phyloP scores from a whole-genome alignment of 2,888 invertebrate species.

The Lydus trimaculatus region DNA sequence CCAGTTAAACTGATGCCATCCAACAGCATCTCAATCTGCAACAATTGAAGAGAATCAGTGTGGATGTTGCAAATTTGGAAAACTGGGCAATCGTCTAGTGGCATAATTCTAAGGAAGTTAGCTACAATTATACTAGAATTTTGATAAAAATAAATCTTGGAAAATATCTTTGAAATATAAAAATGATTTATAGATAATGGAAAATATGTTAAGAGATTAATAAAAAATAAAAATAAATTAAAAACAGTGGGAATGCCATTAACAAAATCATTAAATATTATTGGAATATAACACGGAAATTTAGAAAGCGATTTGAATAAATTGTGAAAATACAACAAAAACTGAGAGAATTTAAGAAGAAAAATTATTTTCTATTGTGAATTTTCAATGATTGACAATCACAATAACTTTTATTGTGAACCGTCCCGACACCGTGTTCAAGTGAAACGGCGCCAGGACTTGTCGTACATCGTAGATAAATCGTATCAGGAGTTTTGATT shows the following conservation, averaged over 20 bases:
- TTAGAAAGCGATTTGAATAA: conserved; percentile 2
- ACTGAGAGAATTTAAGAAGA: too few relatives aligned
- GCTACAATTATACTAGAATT: background rate
- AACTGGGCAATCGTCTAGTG: too few relatives aligned
- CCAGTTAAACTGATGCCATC: background rate
- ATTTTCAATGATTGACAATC: background rate
- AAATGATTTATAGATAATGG: conserved; percentile 3
- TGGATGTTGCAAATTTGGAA: too few relatives aligned
- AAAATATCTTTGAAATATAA: background rate
- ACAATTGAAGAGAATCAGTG: too few relatives aligned
- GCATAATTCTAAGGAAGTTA: too few relatives aligned
- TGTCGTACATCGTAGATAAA: conserved; percentile 59
- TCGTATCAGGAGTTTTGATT: conserved; percentile 60
- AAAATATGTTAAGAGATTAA: background rate
- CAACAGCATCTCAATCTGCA: background rate
- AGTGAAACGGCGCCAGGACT: conserved; percentile 54
- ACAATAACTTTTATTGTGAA: too few relatives aligned
- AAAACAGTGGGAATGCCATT: conserved; percentile 14
- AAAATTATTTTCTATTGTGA: too few relatives aligned
- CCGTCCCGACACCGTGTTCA: background rate
- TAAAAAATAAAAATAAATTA: conserved; percentile 12
- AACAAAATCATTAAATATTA: conserved; percentile 6
- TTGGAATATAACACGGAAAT: background rate
- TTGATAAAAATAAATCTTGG: background rate
- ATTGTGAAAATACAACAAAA: background rate